Percentiles rank a stretch among this genome's conserved stretches.
phyloP scores from a whole-genome alignment of 2,113 vertebrate genomes.

The Chaenogobius annularis region DNA sequence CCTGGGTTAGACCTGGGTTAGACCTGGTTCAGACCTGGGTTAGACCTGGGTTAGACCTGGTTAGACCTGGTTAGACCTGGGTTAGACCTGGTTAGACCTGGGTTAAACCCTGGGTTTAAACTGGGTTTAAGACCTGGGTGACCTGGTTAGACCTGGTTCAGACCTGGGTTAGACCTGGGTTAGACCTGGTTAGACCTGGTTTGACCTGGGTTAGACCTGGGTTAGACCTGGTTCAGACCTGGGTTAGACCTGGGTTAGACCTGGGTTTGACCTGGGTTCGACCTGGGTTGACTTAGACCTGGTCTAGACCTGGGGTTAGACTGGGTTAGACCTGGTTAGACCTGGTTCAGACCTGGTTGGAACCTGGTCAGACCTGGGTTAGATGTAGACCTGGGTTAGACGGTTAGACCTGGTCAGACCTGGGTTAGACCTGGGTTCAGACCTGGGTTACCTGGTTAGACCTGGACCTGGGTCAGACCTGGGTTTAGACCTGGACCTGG shows the following conservation, averaged over 20 bases:
- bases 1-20: too few relatives aligned
- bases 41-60: background rate
- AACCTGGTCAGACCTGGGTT: slow-evolving; percentile 59
- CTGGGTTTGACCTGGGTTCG: slow-evolving; percentile 65
- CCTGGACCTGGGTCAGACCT: background rate
- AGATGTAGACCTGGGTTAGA: too few relatives aligned
- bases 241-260: background rate
- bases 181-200: background rate
- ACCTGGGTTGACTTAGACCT: too few relatives aligned
- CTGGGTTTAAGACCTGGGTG: slow-evolving; percentile 10
- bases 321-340: background rate
- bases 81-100: background rate
- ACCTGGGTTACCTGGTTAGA: too few relatives aligned
- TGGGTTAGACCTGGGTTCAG: background rate
- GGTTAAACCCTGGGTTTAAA: background rate
- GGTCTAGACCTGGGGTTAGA: background rate
- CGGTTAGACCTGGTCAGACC: too few relatives aligned
- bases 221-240: background rate
- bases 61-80: background rate
- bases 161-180: slow-evolving; percentile 29
- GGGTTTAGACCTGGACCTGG: slow-evolving; percentile 68
- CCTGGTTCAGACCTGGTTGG: background rate
- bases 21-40: background rate
- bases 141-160: slow-evolving; percentile 59
- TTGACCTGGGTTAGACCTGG: background rate